Evolutionary conservation across 2,113 vertebrate genomes (phyloP), one percentile per base, ranked within the genome.

Genomic region (Meriones unguiculatus): DNA sequence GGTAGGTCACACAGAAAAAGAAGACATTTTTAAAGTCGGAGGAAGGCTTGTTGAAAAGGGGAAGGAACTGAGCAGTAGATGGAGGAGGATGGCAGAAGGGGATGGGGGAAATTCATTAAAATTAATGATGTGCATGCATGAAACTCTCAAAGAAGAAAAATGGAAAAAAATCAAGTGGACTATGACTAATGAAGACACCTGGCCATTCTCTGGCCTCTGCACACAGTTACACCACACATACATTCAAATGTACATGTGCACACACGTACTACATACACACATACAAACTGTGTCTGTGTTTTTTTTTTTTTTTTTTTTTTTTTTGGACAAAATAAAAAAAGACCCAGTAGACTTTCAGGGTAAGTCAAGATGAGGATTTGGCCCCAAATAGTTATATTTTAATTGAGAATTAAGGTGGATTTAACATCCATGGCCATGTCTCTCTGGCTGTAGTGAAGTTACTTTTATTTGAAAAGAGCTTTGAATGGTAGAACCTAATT

Each of bases 401-500:
- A 57, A 86, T 38, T 93, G 57, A 73, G 77, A 91, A 52, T 87
- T 89, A 90, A 92, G 35, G 28, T 92, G 52, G 46, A 84, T 59
- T 95, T 77, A 69, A 57, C 85, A 94, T 95, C 78, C 54, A 46
- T 81, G 85, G 69, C 41, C 17, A 90, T 97, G 88, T 89, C 77
- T 90, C 50, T 90, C 30, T 82, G 62, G 87, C 62, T 90, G 80
- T 77, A 90, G 91, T 92, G 80, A 95, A 85, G 65, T 93, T 87
- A 94, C 94, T 90, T 93, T 87, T 90, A 76, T 86, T 88, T 93
- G 65, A 38, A 95, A 95, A 87, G 69, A 76, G 85, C 46, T 76
- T 38, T 64, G 38, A 81, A 41, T 95, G 76, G 30, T 41, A 91
- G 76, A 90, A 70, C 24, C 76, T 54, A 57, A 88, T 76, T 54